Evolutionary conservation across 2,797 vertebrate genomes (phyloP).

Genomic region (Typhlichthys subterraneus): DNA sequence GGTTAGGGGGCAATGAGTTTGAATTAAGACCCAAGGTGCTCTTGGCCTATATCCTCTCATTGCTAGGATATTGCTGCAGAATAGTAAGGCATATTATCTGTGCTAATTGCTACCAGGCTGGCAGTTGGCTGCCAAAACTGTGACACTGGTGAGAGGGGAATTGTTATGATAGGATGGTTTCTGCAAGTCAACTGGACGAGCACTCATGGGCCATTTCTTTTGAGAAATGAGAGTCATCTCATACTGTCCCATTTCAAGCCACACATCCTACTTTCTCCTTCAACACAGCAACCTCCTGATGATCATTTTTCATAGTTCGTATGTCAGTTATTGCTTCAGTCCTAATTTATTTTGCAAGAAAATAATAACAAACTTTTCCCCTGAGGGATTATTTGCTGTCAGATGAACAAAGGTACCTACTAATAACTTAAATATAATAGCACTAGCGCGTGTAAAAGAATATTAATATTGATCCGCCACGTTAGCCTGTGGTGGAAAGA

Average conservation of each 20-base stretch:
- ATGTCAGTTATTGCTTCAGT: no score
- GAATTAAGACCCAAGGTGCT: background rate
- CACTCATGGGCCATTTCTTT: conserved; percentile 45
- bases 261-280: conserved; percentile 6
- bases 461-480: no score
- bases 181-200: conserved; percentile 49
- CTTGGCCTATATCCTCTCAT: background rate
- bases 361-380: no score
- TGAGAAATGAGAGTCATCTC: conserved; percentile 42
- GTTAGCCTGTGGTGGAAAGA: no score
- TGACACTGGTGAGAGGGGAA: conserved; percentile 39
- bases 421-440: no score
- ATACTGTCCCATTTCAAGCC: conserved; percentile 24
- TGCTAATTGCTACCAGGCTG: conserved; percentile 14
- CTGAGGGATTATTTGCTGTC: no score
- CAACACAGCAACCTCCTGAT: background rate
- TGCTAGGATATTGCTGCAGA: conserved; percentile 9
- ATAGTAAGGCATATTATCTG: conserved; percentile 23
- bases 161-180: conserved; percentile 37
- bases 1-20: background rate
- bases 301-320: no score
- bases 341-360: no score
- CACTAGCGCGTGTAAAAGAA: no score
- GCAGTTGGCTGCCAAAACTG: conserved; percentile 31
- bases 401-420: no score